These are phyloP conservation scores for Enteromius viviparus DNA, from an alignment of 2,797 vertebrate species.

Conservation along the genomic window DNA sequence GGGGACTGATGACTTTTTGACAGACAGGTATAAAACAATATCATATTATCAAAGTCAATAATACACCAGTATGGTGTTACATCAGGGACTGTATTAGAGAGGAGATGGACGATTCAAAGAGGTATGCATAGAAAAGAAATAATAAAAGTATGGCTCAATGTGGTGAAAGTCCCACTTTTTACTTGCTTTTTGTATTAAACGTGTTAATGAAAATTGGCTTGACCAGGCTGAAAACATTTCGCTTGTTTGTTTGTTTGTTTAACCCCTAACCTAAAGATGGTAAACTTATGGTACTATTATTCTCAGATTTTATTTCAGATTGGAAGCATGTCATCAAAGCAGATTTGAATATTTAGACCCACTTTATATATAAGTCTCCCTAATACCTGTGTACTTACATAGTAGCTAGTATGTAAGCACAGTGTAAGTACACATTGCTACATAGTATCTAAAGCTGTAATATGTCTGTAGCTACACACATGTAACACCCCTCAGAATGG, in stretches of 20 bases:
- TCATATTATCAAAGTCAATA: background rate
- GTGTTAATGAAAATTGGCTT: background rate
- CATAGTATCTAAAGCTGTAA: too few relatives aligned
- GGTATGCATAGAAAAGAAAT: background rate
- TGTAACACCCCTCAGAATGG: too few relatives aligned
- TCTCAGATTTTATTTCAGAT: background rate
- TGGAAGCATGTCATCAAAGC: background rate
- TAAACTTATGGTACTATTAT: background rate
- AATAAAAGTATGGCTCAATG: background rate
- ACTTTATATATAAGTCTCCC: too few relatives aligned
- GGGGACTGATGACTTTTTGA: conserved; percentile 19
- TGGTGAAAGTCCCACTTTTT: background rate
- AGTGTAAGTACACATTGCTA: too few relatives aligned
- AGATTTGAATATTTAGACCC: too few relatives aligned
- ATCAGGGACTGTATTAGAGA: background rate
- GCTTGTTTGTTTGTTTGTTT: background rate
- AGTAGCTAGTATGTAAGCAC: too few relatives aligned
- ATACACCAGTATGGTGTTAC: background rate
- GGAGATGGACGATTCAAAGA: background rate
- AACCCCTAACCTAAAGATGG: background rate
- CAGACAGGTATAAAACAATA: background rate
- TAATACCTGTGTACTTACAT: too few relatives aligned
- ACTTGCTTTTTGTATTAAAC: background rate
- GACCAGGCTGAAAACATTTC: background rate
- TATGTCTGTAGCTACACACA: too few relatives aligned